Percentiles rank a stretch among this genome's conserved stretches.
phyloP scores from a whole-genome alignment of 2,113 vertebrate genomes.

The Pelodiscus sinensis region DNA sequence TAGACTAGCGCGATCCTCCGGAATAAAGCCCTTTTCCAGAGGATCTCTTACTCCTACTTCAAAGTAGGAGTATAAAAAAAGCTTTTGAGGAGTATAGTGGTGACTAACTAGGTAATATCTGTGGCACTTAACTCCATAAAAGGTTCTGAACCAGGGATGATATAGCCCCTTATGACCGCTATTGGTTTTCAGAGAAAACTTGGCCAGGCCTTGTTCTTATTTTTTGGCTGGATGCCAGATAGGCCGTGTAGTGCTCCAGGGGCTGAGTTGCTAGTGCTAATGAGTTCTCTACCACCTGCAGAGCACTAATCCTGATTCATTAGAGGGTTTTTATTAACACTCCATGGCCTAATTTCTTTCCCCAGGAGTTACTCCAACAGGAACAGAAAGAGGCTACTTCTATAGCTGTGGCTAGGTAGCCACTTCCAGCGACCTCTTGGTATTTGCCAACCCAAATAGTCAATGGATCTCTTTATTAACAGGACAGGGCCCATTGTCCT shows the following conservation, averaged over 20 bases:
- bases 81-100: no score
- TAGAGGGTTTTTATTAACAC: not conserved
- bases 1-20: no score
- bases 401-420: not conserved
- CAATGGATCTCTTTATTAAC: not conserved
- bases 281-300: slow-evolving; percentile 14
- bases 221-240: slow-evolving; percentile 10
- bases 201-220: not conserved
- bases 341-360: not conserved
- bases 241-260: not conserved
- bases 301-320: slow-evolving; percentile 38
- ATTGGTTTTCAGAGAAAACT: slow-evolving; percentile 16
- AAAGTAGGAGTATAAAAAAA: no score
- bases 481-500: not conserved
- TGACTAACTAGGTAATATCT: slow-evolving; percentile 2
- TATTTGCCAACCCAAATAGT: not conserved
- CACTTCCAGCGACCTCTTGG: not conserved
- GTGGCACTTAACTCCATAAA: not conserved
- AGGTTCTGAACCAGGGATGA: not conserved
- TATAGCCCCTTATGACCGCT: not conserved
- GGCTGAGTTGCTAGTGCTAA: slow-evolving; percentile 19
- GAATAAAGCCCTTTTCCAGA: no score
- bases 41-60: no score
- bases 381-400: not conserved
- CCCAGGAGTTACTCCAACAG: not conserved